Percentiles rank a stretch among this genome's conserved stretches.
phyloP scores from a whole-genome alignment of 2,797 vertebrate species.

The Saxicola maurus region DNA sequence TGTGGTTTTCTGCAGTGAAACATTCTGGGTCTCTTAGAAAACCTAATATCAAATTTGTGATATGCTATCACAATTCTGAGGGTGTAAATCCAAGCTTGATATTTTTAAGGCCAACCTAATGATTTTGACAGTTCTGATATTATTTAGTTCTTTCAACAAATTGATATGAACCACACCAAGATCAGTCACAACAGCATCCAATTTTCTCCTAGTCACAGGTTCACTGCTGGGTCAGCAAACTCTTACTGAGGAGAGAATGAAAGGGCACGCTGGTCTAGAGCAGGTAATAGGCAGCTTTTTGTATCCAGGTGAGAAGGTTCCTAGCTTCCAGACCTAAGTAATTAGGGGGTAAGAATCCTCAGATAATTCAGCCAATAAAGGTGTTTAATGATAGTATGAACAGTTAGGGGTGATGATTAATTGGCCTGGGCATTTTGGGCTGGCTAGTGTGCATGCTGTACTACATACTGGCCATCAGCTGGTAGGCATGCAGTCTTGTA shows the following conservation, averaged over 20 bases:
- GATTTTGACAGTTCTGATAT: constrained; percentile 67
- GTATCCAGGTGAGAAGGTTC: constrained; percentile 79
- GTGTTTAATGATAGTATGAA: constrained; percentile 83
- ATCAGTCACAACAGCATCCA: constrained; percentile 75
- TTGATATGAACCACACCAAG: constrained; percentile 69
- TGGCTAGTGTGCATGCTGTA: constrained; percentile 78
- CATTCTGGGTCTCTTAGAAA: background rate
- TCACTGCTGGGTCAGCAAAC: constrained; percentile 79
- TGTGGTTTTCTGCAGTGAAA: constrained; percentile 1
- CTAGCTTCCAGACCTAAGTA: constrained; percentile 75
- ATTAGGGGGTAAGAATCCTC: constrained; percentile 84
- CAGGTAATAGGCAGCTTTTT: constrained; percentile 77
- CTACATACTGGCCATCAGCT: constrained; percentile 84
- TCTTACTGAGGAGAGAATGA: constrained; percentile 68
- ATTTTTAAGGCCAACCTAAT: constrained; percentile 64
- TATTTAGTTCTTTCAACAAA: constrained; percentile 69
- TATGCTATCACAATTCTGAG: background rate
- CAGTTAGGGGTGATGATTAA: constrained; percentile 85
- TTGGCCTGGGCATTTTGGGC: constrained; percentile 79
- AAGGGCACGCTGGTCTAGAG: constrained; percentile 64
- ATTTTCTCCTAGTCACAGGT: constrained; percentile 75
- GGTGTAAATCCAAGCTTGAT: constrained; percentile 50
- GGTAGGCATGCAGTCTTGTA: constrained; percentile 86
- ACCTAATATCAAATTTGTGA: background rate
- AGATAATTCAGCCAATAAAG: constrained; percentile 83